Evolutionary conservation across 2,113 vertebrate genomes (phyloP).

Genomic region (Ceyx melanurus): DNA sequence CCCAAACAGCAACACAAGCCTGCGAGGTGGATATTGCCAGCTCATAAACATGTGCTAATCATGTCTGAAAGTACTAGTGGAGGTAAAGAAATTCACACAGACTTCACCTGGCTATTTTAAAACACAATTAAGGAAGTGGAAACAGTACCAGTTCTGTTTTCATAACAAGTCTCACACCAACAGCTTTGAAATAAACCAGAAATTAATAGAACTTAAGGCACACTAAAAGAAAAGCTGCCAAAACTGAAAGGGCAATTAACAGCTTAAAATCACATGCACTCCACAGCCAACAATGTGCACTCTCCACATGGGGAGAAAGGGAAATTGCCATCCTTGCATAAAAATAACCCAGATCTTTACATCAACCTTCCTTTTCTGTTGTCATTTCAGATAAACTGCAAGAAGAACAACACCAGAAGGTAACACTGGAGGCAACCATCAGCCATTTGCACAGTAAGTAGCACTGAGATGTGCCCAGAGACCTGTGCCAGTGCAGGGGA

Average conservation of each 20-base stretch:
- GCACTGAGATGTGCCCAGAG: background rate
- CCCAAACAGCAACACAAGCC: fast-evolving
- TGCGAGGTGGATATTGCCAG: fast-evolving
- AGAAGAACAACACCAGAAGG: constrained; percentile 69
- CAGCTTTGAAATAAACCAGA: background rate
- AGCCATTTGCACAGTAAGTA: constrained; percentile 73
- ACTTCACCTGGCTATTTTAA: background rate
- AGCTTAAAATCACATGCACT: background rate
- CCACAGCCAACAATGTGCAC: fast-evolving
- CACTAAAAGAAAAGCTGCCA: background rate
- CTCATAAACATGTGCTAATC: fast-evolving
- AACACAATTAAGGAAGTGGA: background rate
- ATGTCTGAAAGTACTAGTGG: fast-evolving
- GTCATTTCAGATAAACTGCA: constrained; percentile 68
- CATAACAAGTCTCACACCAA: background rate
- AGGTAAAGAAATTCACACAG: background rate
- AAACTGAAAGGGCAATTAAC: background rate
- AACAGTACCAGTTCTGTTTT: background rate
- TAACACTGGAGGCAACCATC: constrained; percentile 46
- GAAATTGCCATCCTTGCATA: background rate
- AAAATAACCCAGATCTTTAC: background rate
- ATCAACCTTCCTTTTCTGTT: background rate
- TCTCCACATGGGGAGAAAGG: background rate
- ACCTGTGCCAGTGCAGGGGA: fast-evolving
- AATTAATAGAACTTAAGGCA: background rate